A percentile compares a stretch with the other conserved stretches of the same genome.
Evolutionary conservation across 2,113 vertebrate species (phyloP).

Genomic region (Corythornis vintsioides): DNA sequence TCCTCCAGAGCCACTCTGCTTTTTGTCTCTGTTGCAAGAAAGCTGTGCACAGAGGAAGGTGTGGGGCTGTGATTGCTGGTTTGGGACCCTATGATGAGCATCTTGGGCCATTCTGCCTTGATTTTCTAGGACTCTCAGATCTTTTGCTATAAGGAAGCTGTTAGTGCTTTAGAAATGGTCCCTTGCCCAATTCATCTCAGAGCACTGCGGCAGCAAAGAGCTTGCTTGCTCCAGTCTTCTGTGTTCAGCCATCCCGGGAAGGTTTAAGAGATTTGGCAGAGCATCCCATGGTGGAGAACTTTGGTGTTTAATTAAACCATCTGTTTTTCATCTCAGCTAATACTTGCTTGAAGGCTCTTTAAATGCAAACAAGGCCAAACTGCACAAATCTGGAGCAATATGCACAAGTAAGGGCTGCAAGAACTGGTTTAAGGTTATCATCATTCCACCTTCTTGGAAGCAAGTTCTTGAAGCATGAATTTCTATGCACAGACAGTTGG

Average conservation of each 20-base stretch:
- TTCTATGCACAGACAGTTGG: not conserved
- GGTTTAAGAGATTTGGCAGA: not conserved
- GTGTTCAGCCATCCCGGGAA: not conserved
- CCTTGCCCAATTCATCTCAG: not conserved
- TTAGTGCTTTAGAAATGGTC: not conserved
- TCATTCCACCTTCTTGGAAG: fast-evolving
- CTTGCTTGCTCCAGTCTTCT: not conserved
- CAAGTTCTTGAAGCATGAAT: not conserved
- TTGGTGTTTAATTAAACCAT: slow-evolving; percentile 3
- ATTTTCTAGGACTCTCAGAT: not conserved
- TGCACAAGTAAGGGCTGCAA: not conserved
- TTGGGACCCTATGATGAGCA: not conserved
- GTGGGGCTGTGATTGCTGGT: not conserved
- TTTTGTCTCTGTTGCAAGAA: not conserved
- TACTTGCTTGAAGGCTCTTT: slow-evolving; percentile 9
- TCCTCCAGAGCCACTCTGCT: not conserved
- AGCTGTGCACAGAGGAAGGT: not conserved
- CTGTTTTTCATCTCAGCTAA: slow-evolving; percentile 8
- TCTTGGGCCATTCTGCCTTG: not conserved
- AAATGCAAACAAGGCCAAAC: not conserved
- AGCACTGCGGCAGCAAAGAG: not conserved
- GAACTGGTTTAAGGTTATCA: not conserved
- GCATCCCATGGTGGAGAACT: not conserved
- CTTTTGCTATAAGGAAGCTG: not conserved
- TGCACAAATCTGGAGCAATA: not conserved